These are phyloP conservation scores for Acanthurus tractus DNA, from an alignment of 2,797 vertebrate species.

Conservation along the genomic window DNA sequence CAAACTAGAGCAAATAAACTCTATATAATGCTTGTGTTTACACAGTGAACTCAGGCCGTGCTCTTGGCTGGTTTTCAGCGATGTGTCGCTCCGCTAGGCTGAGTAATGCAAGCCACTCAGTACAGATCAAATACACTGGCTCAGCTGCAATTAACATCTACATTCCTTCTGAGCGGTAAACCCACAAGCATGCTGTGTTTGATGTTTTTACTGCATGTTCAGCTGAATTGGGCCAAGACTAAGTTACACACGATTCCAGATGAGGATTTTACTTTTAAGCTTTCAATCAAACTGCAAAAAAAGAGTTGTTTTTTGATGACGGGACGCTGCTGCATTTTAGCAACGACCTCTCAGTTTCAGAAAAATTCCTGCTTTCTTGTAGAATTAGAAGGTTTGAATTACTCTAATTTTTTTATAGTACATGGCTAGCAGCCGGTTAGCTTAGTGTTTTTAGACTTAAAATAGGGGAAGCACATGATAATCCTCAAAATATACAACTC, in stretches of 20 bases:
- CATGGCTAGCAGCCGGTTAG: background rate
- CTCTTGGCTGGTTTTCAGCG: slow-evolving; percentile 60
- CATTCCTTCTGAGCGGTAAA: slow-evolving; percentile 58
- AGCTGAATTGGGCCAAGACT: slow-evolving; percentile 29
- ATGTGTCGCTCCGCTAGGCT: slow-evolving; percentile 48
- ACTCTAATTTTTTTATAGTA: background rate
- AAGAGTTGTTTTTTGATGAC: background rate
- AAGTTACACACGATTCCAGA: slow-evolving; percentile 1
- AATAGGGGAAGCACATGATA: background rate
- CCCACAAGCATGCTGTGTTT: slow-evolving; percentile 34
- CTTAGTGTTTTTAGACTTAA: background rate
- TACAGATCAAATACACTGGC: slow-evolving; percentile 50
- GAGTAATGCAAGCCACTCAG: slow-evolving; percentile 39
- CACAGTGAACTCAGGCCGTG: slow-evolving; percentile 47
- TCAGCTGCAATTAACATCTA: slow-evolving; percentile 46
- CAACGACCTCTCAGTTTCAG: background rate
- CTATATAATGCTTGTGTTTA: slow-evolving; percentile 56
- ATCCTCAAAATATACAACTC: background rate
- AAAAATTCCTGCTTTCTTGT: background rate
- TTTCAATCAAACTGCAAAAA: slow-evolving; percentile 34
- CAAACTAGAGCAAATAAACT: slow-evolving; percentile 62
- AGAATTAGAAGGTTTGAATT: no score
- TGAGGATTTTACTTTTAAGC: slow-evolving; percentile 12
- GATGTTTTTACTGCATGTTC: slow-evolving; percentile 43
- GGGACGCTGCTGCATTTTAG: slow-evolving; percentile 20